Conservation (phyloP, 1,140 invertebrate species). For the Ceratoteleas bidentatus region DNA sequence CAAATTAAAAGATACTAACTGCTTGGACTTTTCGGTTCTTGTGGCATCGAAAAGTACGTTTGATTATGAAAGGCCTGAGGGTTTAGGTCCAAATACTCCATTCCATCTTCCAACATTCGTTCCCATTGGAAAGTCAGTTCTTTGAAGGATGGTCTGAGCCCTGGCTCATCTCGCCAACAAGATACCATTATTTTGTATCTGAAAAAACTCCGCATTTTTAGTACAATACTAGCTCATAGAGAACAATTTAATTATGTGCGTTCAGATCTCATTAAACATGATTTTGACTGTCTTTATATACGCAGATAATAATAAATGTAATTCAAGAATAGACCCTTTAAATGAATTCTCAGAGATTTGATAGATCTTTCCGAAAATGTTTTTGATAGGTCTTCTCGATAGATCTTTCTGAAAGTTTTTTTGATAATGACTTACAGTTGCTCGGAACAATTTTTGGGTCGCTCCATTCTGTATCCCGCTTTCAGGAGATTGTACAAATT, state of each 20-base stretch:
- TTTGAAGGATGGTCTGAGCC: slow-evolving; percentile 88
- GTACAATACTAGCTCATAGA: no score
- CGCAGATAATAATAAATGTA: no score
- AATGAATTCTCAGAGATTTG: no score
- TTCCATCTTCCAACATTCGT: slow-evolving; percentile 86
- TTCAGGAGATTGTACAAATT: slow-evolving; percentile 89
- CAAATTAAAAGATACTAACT: no score
- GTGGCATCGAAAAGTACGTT: slow-evolving; percentile 83
- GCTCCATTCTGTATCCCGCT: slow-evolving; percentile 91
- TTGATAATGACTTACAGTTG: slow-evolving; percentile 84
- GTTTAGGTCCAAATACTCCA: slow-evolving; percentile 87
- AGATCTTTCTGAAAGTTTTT: no score
- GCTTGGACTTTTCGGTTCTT: no score
- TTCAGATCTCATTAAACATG: neutral
- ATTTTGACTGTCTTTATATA: no score
- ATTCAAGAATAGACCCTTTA: no score
- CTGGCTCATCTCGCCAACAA: slow-evolving; percentile 90
- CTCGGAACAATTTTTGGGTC: slow-evolving; percentile 90
- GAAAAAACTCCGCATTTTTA: slow-evolving; percentile 15
- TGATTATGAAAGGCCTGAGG: slow-evolving; percentile 84
- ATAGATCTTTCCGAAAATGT: no score
- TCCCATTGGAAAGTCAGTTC: slow-evolving; percentile 85
- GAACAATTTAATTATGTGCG: no score
- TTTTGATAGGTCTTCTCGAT: no score
- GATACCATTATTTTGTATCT: slow-evolving; percentile 89